Base-by-base conservation (phyloP, 2,797 vertebrate species). In the Chanos chanos region DNA sequence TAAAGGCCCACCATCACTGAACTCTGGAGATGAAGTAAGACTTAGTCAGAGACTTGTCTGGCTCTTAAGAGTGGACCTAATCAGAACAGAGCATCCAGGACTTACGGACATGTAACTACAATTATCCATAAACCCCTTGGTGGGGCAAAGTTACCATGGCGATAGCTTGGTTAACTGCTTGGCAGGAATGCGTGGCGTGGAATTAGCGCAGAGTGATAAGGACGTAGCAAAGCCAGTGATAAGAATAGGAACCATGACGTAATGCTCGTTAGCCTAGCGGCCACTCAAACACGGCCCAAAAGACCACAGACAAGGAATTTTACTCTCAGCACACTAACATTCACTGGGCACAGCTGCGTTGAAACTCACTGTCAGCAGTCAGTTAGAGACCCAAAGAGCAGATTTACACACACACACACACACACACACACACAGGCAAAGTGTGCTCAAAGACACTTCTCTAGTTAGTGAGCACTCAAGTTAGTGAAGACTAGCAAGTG, bases 191-290 rank as follows among this genome's bases (percentile, higher is more conserved):
- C 34, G 54, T 22, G 54, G 53, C 58, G 36, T 45, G 27, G 48
- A 63, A 59, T 64, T 53, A 59, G 34, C 27, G 40, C 69, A 7
- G 24, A 53, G 55, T 0, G 10, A 47, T 31, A 52, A 60, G 45
- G 24, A 18, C 18, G 8, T 18, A 34, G 25, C 48, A 59, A 64
- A 27, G 53, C 58, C 53, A 19, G 13, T 24, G 7, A 45, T 16
- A 6, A n/a, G 4, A 56, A 50, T 24, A 24, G 47, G 36, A 5
- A 43, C 24, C 7, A 5, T 45, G 53, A 52, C 15, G 37, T 27
- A 36, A 22, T 13, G 4, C 9, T 5, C 4, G 12, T 28, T 33
- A 33, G 13, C n/a, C 51, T 9, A 19, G 41, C 31, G n/a, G 18
- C 33, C n/a, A n/a, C n/a, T n/a, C n/a, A n/a, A n/a, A n/a, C n/a